A percentile compares a stretch with the other conserved stretches of the same genome.
These are phyloP conservation scores for Panulirus ornatus DNA, from an alignment of 1,140 invertebrate genomes.

Conservation along the genomic window DNA sequence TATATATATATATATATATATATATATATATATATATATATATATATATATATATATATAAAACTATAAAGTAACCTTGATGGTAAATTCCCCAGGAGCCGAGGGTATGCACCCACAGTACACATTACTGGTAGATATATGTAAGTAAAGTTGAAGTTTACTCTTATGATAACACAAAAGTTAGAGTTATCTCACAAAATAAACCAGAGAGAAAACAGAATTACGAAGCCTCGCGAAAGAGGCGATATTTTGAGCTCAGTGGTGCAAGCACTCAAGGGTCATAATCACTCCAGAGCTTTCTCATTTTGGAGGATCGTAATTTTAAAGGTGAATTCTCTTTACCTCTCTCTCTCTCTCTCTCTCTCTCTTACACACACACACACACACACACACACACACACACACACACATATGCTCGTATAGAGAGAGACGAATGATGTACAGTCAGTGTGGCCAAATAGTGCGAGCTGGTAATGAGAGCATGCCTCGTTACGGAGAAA, in stretches of 20 bases:
- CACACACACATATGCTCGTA: not conserved
- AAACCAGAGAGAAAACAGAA: not conserved
- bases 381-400: not conserved
- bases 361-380: no score
- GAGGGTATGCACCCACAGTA: no score
- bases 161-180: no score
- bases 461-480: no score
- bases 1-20: slow-evolving; percentile 1
- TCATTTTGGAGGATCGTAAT: not conserved
- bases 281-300: not conserved
- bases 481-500: no score
- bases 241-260: not conserved
- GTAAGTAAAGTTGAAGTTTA: no score
- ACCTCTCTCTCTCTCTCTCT: no score
- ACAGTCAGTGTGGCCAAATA: not conserved
- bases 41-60: not conserved
- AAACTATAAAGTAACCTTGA: no score
- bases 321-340: not conserved
- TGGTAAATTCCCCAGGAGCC: no score
- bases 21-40: not conserved
- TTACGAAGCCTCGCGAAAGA: not conserved
- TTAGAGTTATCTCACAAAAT: not conserved
- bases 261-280: no score
- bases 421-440: not conserved
- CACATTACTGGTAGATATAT: no score